Evolutionary conservation across 2,888 invertebrate genomes (phyloP).

Genomic region (Arctia plantaginis): DNA sequence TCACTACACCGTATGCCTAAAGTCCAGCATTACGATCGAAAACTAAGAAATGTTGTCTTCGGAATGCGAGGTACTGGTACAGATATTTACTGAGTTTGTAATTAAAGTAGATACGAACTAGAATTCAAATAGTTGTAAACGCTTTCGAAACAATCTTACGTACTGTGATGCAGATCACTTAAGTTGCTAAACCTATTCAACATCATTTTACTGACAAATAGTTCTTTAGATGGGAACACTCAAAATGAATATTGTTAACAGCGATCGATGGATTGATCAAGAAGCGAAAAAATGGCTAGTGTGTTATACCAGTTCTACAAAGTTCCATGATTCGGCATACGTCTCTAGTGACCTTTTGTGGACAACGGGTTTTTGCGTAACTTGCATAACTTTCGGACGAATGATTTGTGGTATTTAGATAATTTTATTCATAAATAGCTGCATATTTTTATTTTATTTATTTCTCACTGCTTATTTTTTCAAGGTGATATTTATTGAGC

Average conservation of each 20-base stretch:
- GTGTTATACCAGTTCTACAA: conserved; percentile 42
- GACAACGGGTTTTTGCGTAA: conserved; percentile 68
- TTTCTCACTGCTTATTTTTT: not conserved
- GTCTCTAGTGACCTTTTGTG: conserved; percentile 67
- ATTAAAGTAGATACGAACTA: conserved; percentile 77
- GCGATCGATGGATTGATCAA: conserved; percentile 58
- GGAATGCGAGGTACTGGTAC: conserved; percentile 63
- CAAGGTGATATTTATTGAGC: not conserved
- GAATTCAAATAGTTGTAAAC: conserved; percentile 74
- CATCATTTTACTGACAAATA: conserved; percentile 64
- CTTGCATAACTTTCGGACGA: conserved; percentile 29
- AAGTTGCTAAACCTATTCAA: conserved; percentile 53
- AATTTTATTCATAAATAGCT: not conserved
- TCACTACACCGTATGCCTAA: conserved; percentile 4
- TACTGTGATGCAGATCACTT: conserved; percentile 50
- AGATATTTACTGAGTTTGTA: conserved; percentile 58
- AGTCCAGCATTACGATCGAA: conserved; percentile 12
- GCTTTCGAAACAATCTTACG: conserved; percentile 67
- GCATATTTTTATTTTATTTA: not conserved
- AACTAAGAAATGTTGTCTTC: conserved; percentile 60
- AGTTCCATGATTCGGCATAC: conserved; percentile 66
- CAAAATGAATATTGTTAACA: conserved; percentile 39
- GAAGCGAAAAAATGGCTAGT: conserved; percentile 27
- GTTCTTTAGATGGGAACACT: conserved; percentile 45
- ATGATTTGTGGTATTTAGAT: not conserved